Evolutionary conservation across 2,113 vertebrate species (phyloP).

Genomic region (Suricata suricatta): DNA sequence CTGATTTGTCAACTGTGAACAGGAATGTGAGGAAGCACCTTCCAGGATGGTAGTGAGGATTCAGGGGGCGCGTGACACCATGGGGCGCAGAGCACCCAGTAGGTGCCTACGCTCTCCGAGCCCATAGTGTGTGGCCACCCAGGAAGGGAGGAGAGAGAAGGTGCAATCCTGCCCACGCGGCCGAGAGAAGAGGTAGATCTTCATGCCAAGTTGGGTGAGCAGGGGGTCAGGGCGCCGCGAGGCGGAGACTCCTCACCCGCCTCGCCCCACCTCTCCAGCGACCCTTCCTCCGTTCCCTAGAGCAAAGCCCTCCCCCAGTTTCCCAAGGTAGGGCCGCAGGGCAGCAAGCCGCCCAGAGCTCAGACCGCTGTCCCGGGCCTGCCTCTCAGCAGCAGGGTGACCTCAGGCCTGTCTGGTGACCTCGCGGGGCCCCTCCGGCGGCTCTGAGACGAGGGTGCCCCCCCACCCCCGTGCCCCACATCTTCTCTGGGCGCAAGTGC

Average conservation of each 20-base stretch:
- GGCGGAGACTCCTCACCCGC: rapidly evolving
- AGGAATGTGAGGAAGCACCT: background rate
- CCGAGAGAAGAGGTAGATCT: background rate
- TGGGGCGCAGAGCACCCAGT: rapidly evolving
- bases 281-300: no score
- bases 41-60: background rate
- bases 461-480: background rate
- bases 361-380: background rate
- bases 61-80: rapidly evolving
- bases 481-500: rapidly evolving
- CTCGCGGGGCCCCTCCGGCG: background rate
- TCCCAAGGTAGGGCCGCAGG: background rate
- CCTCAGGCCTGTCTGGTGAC: rapidly evolving
- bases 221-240: background rate
- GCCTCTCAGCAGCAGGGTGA: background rate
- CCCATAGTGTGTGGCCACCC: rapidly evolving
- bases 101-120: rapidly evolving
- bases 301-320: background rate
- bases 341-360: background rate
- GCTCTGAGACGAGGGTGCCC: background rate
- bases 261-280: background rate
- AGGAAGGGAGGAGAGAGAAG: background rate
- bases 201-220: rapidly evolving
- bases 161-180: background rate
- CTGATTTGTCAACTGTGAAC: background rate